Conservation (phyloP, 2,888 invertebrate species). For the Epistrophe eligans region DNA sequence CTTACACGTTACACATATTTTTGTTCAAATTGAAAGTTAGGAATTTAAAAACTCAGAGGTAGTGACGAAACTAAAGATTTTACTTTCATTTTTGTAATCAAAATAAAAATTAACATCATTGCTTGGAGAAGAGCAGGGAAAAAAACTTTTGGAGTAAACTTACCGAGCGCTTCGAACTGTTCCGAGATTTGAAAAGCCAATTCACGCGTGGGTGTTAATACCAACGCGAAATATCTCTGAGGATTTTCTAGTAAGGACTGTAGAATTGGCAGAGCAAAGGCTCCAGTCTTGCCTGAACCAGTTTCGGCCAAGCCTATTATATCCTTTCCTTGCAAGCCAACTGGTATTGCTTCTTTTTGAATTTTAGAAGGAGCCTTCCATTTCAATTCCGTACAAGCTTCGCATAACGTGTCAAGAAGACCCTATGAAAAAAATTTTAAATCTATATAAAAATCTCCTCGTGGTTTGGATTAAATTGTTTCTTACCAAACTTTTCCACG, state of each 20-base stretch:
- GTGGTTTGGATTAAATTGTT: neutral
- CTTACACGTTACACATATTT: neutral
- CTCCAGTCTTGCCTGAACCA: slow-evolving; percentile 95
- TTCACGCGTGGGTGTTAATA: slow-evolving; percentile 98
- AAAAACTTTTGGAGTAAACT: slow-evolving; percentile 76
- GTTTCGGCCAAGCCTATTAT: slow-evolving; percentile 89
- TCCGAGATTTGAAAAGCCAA: slow-evolving; percentile 99
- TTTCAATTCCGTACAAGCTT: slow-evolving; percentile 95
- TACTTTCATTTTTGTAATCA: slow-evolving; percentile 79
- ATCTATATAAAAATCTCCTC: slow-evolving; percentile 63
- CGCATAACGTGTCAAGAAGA: slow-evolving; percentile 93
- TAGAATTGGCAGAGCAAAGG: slow-evolving; percentile 98
- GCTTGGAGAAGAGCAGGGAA: slow-evolving; percentile 32
- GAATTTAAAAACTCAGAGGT: slow-evolving; percentile 80
- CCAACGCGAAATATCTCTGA: slow-evolving; percentile 95
- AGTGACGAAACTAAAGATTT: slow-evolving; percentile 81
- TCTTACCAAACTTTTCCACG: slow-evolving; percentile 87
- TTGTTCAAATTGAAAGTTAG: neutral
- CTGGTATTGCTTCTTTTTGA: slow-evolving; percentile 96
- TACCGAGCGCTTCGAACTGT: slow-evolving; percentile 98
- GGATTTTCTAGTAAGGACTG: slow-evolving; percentile 95
- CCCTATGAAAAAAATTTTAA: slow-evolving; percentile 87
- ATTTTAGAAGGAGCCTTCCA: slow-evolving; percentile 98
- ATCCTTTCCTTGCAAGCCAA: slow-evolving; percentile 93
- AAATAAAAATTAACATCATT: slow-evolving; percentile 79